phyloP scores from a whole-genome alignment of 2,113 vertebrate species.

The Chitala chitala region DNA sequence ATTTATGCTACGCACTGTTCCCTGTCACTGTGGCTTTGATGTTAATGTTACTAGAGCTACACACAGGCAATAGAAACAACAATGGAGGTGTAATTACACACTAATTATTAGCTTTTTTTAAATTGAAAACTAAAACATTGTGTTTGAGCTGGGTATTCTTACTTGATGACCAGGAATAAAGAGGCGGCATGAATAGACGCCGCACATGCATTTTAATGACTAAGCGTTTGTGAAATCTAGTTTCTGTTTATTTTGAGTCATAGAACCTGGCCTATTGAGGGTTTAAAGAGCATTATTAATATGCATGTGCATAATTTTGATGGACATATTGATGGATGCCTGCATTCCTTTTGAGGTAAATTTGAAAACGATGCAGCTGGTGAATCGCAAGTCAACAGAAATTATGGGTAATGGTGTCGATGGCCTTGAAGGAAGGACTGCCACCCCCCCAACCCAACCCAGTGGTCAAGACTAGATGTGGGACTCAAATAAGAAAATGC shows the following conservation, averaged over 20 bases:
- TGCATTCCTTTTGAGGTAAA: not conserved
- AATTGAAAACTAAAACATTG: slow-evolving; percentile 22
- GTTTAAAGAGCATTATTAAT: not conserved
- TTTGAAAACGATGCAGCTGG: no score
- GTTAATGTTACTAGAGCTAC: slow-evolving; percentile 24
- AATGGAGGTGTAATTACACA: slow-evolving; percentile 37
- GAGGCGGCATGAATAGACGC: slow-evolving; percentile 3
- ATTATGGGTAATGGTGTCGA: no score
- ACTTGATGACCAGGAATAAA: slow-evolving; percentile 27
- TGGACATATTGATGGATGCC: no score
- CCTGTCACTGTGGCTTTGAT: slow-evolving; percentile 5
- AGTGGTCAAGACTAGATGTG: no score
- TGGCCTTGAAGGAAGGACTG: no score
- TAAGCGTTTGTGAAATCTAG: not conserved
- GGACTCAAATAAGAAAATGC: no score
- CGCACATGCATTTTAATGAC: not conserved
- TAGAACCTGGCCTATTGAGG: not conserved
- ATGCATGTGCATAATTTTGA: not conserved
- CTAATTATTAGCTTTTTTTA: slow-evolving; percentile 35
- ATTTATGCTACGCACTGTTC: slow-evolving; percentile 26
- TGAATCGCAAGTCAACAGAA: no score
- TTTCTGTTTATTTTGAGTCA: not conserved
- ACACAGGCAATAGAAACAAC: slow-evolving; percentile 25
- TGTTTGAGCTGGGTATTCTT: not conserved
- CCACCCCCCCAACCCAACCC: no score